Conservation (phyloP, 1,140 invertebrate genomes). For the Melanaphis sacchari region DNA sequence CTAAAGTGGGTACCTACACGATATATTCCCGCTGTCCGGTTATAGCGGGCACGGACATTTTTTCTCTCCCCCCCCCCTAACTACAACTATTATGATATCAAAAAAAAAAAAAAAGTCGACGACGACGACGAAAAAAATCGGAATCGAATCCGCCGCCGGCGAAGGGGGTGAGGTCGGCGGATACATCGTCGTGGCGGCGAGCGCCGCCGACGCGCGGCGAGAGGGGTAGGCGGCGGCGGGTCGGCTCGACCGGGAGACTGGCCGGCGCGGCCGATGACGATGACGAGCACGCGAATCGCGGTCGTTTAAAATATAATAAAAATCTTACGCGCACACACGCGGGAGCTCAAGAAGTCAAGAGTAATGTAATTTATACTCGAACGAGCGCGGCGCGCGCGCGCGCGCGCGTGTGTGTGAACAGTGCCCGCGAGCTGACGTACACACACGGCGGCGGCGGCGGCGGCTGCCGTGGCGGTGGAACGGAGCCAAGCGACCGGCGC, state of each 20-base stretch:
- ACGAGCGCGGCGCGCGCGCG: too few relatives aligned
- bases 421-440: neutral
- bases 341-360: neutral
- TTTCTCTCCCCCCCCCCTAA: too few relatives aligned
- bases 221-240: neutral
- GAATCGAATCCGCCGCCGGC: neutral
- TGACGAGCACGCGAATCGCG: slow-evolving; percentile 30
- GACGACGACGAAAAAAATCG: neutral
- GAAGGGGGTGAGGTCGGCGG: neutral
- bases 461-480: slow-evolving; percentile 19
- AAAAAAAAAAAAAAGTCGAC: too few relatives aligned
- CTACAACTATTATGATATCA: too few relatives aligned
- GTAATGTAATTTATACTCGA: neutral
- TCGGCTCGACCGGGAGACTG: neutral
- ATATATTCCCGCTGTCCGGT: neutral
- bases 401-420: neutral
- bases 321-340: neutral
- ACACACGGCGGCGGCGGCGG: neutral
- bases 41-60: neutral
- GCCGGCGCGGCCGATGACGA: slow-evolving; percentile 31
- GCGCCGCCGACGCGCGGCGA: neutral
- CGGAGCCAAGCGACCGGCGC: slow-evolving; percentile 36
- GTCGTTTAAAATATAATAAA: slow-evolving; percentile 39
- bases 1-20: neutral
- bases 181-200: neutral